Evolutionary conservation across 1,140 invertebrate genomes (phyloP).

Genomic region (Drosophila mojavensis): DNA sequence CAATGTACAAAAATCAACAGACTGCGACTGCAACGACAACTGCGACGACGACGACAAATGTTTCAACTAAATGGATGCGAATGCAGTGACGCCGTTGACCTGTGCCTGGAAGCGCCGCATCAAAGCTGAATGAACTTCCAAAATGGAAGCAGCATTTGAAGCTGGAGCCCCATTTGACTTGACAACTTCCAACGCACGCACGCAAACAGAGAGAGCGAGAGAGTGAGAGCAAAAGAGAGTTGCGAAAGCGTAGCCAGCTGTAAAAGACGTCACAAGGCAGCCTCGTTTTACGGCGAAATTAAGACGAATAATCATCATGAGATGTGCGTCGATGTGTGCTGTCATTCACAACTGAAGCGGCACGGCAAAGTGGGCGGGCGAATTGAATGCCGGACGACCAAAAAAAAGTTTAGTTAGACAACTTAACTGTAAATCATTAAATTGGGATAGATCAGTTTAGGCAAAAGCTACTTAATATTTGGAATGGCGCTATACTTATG

Average conservation of each 20-base stretch:
- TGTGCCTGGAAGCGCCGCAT: constrained; percentile 60
- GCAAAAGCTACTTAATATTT: background rate
- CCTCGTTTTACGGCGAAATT: background rate
- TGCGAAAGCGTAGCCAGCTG: constrained; percentile 37
- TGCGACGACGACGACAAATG: background rate
- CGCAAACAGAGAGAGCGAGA: constrained; percentile 15
- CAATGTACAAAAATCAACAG: constrained; percentile 51
- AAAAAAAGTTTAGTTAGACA: too few relatives aligned
- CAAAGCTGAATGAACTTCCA: constrained; percentile 82
- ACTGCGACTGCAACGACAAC: constrained; percentile 17
- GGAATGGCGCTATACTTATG: constrained; percentile 13
- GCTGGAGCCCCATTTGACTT: constrained; percentile 47
- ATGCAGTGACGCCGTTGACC: constrained; percentile 9
- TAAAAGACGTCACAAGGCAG: constrained; percentile 50
- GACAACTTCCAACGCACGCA: constrained; percentile 55
- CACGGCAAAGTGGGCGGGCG: background rate
- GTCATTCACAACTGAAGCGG: constrained; percentile 37
- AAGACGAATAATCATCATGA: constrained; percentile 21
- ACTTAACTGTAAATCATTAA: too few relatives aligned
- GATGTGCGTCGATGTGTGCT: constrained; percentile 2
- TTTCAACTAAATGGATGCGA: constrained; percentile 3
- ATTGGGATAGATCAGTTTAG: constrained; percentile 38
- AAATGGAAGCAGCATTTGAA: constrained; percentile 64
- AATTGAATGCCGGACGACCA: background rate
- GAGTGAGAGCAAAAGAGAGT: constrained; percentile 3